Conservation (phyloP, 2,113 vertebrate species). For the Dolichotis patagonum region DNA sequence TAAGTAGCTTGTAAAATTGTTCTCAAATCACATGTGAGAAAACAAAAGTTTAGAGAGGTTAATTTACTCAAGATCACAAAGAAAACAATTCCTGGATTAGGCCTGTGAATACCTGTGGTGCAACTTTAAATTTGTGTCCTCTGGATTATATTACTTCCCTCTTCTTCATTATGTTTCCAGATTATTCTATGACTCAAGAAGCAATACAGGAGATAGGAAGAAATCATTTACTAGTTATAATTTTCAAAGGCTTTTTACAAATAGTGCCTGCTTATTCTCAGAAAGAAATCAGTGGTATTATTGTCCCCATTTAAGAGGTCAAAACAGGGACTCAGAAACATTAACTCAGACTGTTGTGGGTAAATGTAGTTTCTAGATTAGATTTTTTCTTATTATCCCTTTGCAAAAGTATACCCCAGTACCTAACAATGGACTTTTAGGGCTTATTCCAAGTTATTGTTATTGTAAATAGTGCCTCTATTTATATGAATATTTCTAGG, state of each 20-base stretch:
- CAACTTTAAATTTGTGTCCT: background rate
- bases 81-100: constrained; percentile 33
- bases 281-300: background rate
- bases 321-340: background rate
- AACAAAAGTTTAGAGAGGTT: background rate
- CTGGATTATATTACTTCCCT: background rate
- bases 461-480: background rate
- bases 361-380: background rate
- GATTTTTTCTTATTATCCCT: background rate
- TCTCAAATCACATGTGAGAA: constrained; percentile 14
- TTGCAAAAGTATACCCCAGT: background rate
- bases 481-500: background rate
- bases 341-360: background rate
- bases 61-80: background rate
- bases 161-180: background rate
- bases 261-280: background rate
- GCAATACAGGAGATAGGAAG: background rate
- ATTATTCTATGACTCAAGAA: background rate
- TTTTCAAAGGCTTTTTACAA: constrained; percentile 24
- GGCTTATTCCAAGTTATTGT: background rate
- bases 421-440: background rate
- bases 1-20: constrained; percentile 7
- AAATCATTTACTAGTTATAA: background rate
- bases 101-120: background rate
- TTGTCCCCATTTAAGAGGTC: background rate